A percentile compares a stretch with the other conserved stretches of the same genome.
Conservation (phyloP, 2,888 invertebrate species). For the Mechanitis messenoides region DNA sequence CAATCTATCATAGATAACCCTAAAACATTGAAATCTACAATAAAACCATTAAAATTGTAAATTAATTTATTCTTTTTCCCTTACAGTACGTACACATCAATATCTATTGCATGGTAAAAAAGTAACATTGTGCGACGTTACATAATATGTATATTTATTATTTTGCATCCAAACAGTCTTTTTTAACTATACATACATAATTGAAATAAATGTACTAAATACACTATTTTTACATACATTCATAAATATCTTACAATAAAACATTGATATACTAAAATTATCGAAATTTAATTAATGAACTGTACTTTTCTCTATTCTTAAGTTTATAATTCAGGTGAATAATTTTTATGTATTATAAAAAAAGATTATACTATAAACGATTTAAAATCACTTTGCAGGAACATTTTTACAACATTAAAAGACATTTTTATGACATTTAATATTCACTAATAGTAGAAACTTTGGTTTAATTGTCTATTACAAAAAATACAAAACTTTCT, state of each 20-base stretch:
- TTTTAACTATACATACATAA: conserved; percentile 5
- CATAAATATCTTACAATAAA: too few species aligned
- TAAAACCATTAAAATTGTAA: conserved; percentile 14
- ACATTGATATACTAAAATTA: too few species aligned
- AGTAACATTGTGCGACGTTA: conserved; percentile 17
- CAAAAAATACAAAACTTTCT: conserved; percentile 32
- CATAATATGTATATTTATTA: conserved; percentile 9
- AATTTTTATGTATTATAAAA: neutral
- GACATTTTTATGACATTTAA: conserved; percentile 5
- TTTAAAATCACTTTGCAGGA: conserved; percentile 5
- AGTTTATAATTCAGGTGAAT: neutral
- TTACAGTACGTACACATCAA: conserved; percentile 21
- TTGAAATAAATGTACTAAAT: conserved; percentile 7
- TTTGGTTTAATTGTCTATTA: conserved; percentile 17
- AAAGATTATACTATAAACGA: conserved; percentile 3
- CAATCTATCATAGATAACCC: too few species aligned
- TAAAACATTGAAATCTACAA: neutral
- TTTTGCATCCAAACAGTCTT: conserved; percentile 20
- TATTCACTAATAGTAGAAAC: conserved; percentile 8
- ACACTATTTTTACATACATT: neutral
- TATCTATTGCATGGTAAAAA: conserved; percentile 12
- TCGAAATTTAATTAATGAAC: too few species aligned
- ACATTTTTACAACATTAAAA: conserved; percentile 7
- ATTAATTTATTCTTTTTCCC: conserved; percentile 20
- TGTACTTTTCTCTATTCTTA: neutral